Evolutionary conservation across 92 coral and sea anemone genomes (phyloP).

Genomic region (Siderastrea radians): DNA sequence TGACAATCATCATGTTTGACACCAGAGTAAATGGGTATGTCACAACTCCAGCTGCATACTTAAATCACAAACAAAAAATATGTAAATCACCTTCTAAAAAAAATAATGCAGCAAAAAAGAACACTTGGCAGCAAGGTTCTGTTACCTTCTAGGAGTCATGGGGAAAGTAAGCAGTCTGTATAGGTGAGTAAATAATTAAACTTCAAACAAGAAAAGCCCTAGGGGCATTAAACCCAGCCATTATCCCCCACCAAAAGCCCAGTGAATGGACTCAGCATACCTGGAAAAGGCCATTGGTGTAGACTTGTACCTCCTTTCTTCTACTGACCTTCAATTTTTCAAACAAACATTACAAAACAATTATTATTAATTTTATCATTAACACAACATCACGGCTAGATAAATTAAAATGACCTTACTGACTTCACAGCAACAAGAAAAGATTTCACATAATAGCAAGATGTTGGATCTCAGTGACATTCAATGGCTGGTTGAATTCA

Average conservation of each 20-base stretch:
- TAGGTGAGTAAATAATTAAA: too few species aligned
- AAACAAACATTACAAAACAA: background rate
- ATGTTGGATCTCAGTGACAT: too few species aligned
- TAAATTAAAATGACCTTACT: background rate
- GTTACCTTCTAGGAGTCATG: too few species aligned
- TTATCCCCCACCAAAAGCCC: too few species aligned
- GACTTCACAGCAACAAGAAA: background rate
- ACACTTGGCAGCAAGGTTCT: too few species aligned
- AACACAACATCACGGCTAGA: background rate
- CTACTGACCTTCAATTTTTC: constrained; percentile 33
- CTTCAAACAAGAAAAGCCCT: too few species aligned
- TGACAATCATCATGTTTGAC: constrained; percentile 88
- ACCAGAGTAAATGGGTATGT: constrained; percentile 92
- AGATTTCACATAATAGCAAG: too few species aligned
- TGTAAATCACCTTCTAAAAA: background rate
- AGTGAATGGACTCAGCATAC: constrained; percentile 23
- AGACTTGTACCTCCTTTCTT: constrained; percentile 85
- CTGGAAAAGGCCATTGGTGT: constrained; percentile 84
- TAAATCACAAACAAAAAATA: background rate
- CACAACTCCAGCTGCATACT: constrained; percentile 71
- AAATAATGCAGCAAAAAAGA: background rate
- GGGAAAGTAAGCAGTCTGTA: too few species aligned
- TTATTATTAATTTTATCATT: background rate
- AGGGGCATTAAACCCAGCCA: too few species aligned
- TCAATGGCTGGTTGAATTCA: too few species aligned